These are phyloP conservation scores for Zoanthus solanderi DNA, from an alignment of 92 coral and sea anemone species.

Conservation along the genomic window DNA sequence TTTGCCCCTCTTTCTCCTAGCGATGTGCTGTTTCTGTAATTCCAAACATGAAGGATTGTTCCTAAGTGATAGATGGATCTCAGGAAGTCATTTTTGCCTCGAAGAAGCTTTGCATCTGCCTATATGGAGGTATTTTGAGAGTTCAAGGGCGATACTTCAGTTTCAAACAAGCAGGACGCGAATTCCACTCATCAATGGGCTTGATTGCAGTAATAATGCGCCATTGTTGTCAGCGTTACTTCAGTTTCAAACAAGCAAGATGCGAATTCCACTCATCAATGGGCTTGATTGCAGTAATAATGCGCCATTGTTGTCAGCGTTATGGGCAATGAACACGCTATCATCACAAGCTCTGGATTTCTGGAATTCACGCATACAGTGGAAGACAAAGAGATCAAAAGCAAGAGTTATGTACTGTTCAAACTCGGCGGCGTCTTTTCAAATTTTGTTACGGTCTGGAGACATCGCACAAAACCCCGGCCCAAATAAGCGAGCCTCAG, in stretches of 20 bases:
- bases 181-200: background rate
- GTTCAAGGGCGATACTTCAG: background rate
- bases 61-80: background rate
- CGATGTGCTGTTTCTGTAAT: too few relatives aligned
- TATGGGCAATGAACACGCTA: background rate
- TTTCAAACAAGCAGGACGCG: background rate
- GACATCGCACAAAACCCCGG: too few relatives aligned
- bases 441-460: too few relatives aligned
- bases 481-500: too few relatives aligned
- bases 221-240: background rate
- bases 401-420: too few relatives aligned
- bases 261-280: background rate
- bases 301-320: background rate
- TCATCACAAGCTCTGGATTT: too few relatives aligned
- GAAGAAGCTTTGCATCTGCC: background rate
- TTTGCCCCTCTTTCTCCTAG: too few relatives aligned
- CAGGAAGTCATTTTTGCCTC: background rate
- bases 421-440: too few relatives aligned
- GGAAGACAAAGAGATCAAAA: too few relatives aligned
- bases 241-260: background rate
- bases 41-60: too few relatives aligned
- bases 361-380: too few relatives aligned
- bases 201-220: background rate
- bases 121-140: constrained; percentile 1
- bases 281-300: background rate